phyloP scores from a whole-genome alignment of 2,888 invertebrate species.

The Yponomeuta malinellus region DNA sequence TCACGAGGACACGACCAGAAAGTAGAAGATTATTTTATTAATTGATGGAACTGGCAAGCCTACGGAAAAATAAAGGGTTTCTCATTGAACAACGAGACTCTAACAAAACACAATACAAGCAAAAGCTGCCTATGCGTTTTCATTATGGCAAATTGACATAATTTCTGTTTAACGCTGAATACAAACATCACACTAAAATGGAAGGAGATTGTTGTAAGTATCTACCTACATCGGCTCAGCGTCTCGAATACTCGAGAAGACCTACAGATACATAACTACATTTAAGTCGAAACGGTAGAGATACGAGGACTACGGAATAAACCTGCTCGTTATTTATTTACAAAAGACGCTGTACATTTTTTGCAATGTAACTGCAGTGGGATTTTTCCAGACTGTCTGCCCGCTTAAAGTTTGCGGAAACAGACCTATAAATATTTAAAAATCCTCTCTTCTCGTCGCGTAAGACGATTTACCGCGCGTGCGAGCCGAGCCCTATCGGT shows the following conservation, averaged over 20 bases:
- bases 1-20: no score
- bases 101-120: no score
- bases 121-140: background rate
- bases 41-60: no score
- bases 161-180: background rate
- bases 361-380: constrained; percentile 3
- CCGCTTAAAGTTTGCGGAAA: constrained; percentile 35
- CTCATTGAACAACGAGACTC: no score
- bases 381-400: constrained; percentile 31
- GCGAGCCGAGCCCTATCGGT: background rate
- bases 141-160: background rate
- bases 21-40: no score
- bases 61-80: no score
- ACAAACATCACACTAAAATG: background rate
- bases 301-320: background rate
- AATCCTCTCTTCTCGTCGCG: constrained; percentile 28
- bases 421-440: constrained; percentile 44
- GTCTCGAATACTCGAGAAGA: background rate
- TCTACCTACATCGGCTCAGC: background rate
- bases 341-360: constrained; percentile 2
- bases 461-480: constrained; percentile 34
- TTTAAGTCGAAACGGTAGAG: background rate
- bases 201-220: background rate
- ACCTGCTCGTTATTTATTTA: constrained; percentile 3
- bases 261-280: background rate